Percentiles rank a stretch among this genome's conserved stretches.
These are phyloP conservation scores for Achlya flavicornis DNA, from an alignment of 2,888 invertebrate genomes.

Conservation along the genomic window DNA sequence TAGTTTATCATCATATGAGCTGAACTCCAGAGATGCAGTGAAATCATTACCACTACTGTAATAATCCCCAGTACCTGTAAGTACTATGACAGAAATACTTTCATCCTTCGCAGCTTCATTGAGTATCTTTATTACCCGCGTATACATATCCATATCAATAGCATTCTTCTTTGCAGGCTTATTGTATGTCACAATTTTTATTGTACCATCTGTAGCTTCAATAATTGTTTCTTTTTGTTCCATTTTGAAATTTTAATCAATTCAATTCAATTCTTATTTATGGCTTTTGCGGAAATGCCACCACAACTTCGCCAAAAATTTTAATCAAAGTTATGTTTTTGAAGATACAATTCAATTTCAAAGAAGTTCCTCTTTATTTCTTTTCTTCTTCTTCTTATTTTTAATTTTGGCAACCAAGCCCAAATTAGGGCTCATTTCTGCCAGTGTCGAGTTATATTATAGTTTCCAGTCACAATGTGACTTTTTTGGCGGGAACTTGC, in stretches of 20 bases:
- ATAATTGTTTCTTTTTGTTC: slow-evolving; percentile 49
- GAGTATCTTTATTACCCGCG: slow-evolving; percentile 85
- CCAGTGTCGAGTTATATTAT: no score
- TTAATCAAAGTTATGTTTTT: no score
- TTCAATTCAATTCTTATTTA: not conserved
- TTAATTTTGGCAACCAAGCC: no score
- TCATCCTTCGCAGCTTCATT: slow-evolving; percentile 88
- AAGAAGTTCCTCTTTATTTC: no score
- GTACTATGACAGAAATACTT: slow-evolving; percentile 86
- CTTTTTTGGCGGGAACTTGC: no score
- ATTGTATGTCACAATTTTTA: slow-evolving; percentile 86
- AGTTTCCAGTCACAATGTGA: no score
- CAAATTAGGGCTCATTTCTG: no score
- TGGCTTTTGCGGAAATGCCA: no score
- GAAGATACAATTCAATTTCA: no score
- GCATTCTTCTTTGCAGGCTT: slow-evolving; percentile 93
- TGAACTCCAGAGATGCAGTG: slow-evolving; percentile 28
- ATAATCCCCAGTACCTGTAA: slow-evolving; percentile 92
- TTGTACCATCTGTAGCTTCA: slow-evolving; percentile 51
- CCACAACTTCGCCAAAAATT: no score
- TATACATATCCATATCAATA: slow-evolving; percentile 87
- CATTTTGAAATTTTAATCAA: slow-evolving; percentile 28
- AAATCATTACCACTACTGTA: slow-evolving; percentile 95
- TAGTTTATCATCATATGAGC: slow-evolving; percentile 46
- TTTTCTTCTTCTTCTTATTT: no score